These are phyloP conservation scores for Xestia sexstrigata DNA, from an alignment of 2,888 invertebrate species.

Conservation along the genomic window DNA sequence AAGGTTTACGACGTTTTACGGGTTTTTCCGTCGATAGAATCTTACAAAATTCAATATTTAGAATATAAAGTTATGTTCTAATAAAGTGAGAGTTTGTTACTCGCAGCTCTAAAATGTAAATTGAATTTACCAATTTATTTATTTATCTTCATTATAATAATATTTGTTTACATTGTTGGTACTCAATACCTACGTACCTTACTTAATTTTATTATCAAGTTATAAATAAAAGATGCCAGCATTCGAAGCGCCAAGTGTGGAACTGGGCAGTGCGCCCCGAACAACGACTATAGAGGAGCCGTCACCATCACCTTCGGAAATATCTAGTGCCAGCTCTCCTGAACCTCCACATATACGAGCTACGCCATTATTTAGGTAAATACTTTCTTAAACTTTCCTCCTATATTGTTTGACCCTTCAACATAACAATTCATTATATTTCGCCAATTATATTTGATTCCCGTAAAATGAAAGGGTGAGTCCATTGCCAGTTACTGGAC, in stretches of 20 bases:
- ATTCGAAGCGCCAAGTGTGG: slow-evolving; percentile 83
- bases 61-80: neutral
- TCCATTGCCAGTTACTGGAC: neutral
- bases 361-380: slow-evolving; percentile 85
- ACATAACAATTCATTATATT: neutral
- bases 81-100: neutral
- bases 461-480: neutral
- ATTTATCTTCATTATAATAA: slow-evolving; percentile 12
- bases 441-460: neutral
- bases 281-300: slow-evolving; percentile 74
- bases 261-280: slow-evolving; percentile 83
- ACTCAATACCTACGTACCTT: neutral
- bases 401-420: neutral
- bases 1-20: neutral
- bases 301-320: slow-evolving; percentile 86
- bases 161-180: slow-evolving; percentile 14
- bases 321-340: slow-evolving; percentile 86
- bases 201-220: slow-evolving; percentile 16
- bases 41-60: slow-evolving; percentile 15
- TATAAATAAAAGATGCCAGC: slow-evolving; percentile 78
- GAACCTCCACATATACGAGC: slow-evolving; percentile 81
- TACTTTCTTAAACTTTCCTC: neutral
- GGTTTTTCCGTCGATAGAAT: slow-evolving; percentile 2
- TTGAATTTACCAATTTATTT: slow-evolving; percentile 26
- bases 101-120: neutral